phyloP scores from a whole-genome alignment of 1,140 invertebrate genomes.

The Scaptomyza montana region DNA sequence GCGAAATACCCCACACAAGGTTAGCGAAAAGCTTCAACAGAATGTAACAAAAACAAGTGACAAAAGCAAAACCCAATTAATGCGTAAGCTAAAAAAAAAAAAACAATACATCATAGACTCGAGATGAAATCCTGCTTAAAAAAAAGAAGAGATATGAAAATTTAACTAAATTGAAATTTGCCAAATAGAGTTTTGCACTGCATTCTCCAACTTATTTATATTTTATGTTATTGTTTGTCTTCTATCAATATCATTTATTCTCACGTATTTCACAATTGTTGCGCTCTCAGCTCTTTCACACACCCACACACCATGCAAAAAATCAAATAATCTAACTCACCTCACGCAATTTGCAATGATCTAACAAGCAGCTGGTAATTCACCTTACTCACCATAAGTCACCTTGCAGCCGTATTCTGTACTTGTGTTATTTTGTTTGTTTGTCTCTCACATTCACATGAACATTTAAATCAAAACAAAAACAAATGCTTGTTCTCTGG shows the following conservation, averaged over 20 bases:
- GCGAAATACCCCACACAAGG: slow-evolving; percentile 76
- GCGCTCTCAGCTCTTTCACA: slow-evolving; percentile 8
- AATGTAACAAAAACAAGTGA: slow-evolving; percentile 18
- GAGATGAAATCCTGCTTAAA: slow-evolving; percentile 25
- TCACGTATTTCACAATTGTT: slow-evolving; percentile 18
- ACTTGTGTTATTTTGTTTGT: neutral
- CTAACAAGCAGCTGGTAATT: neutral
- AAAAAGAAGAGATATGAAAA: slow-evolving; percentile 23
- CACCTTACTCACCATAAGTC: neutral
- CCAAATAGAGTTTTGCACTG: slow-evolving; percentile 66
- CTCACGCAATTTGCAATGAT: neutral
- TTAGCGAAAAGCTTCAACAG: slow-evolving; percentile 61
- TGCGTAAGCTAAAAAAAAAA: slow-evolving; percentile 3
- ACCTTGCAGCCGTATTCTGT: neutral
- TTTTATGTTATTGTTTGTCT: slow-evolving; percentile 13
- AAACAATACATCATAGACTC: neutral
- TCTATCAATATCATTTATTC: neutral
- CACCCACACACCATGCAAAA: slow-evolving; percentile 5
- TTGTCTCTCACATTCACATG: slow-evolving; percentile 1
- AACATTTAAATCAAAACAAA: neutral
- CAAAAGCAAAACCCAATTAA: slow-evolving; percentile 30
- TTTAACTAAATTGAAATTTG: slow-evolving; percentile 26
- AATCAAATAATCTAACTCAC: slow-evolving; percentile 1
- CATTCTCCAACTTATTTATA: slow-evolving; percentile 43
- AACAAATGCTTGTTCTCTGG: slow-evolving; percentile 26